Conservation (phyloP, 2,888 invertebrate genomes). For the Lepidochitona cinerea region DNA sequence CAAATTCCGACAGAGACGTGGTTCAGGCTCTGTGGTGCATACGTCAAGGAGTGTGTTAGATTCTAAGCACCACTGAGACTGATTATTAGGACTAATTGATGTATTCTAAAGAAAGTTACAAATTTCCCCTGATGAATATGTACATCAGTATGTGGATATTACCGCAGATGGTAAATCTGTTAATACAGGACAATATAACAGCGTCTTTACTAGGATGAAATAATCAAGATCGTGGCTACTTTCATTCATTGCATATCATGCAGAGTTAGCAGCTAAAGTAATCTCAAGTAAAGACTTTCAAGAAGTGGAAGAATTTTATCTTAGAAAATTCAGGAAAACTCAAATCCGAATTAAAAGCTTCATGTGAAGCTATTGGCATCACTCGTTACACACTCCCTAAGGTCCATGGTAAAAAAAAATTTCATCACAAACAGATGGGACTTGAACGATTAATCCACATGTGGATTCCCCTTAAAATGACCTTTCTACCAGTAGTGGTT, state of each 20-base stretch:
- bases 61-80: too few species aligned
- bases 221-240: too few species aligned
- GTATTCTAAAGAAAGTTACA: not conserved
- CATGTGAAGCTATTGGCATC: too few species aligned
- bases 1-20: too few species aligned
- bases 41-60: too few species aligned
- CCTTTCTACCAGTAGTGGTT: not conserved
- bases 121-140: not conserved
- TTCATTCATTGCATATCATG: not conserved
- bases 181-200: not conserved
- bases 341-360: too few species aligned
- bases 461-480: not conserved
- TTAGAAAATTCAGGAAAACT: not conserved
- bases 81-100: not conserved
- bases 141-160: not conserved
- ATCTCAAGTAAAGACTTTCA: not conserved
- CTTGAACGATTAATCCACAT: too few species aligned
- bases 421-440: not conserved
- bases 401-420: not conserved
- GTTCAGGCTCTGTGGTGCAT: too few species aligned
- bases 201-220: conserved; percentile 1
- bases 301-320: not conserved
- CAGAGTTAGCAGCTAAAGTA: not conserved
- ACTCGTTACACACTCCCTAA: too few species aligned
- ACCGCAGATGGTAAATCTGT: not conserved